A percentile compares a stretch with the other conserved stretches of the same genome.
Evolutionary conservation across 2,888 invertebrate genomes (phyloP).

Genomic region (Tuta absoluta): DNA sequence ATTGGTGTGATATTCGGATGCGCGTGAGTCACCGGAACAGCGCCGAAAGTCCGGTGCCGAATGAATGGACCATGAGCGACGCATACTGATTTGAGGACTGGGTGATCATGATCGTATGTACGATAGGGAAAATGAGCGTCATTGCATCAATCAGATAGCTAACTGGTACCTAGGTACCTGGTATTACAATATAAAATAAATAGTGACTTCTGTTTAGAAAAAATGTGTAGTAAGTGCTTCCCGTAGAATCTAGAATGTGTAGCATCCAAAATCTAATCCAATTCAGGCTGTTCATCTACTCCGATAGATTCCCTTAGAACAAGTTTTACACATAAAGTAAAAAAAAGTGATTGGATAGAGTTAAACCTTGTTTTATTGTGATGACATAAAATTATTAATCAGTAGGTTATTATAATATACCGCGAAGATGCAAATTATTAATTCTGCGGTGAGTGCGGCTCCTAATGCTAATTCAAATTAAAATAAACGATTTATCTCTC

Average conservation of each 20-base stretch:
- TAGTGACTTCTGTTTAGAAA: too few species aligned
- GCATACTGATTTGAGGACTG: constrained; percentile 50
- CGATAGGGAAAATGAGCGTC: constrained; percentile 16
- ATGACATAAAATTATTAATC: background rate
- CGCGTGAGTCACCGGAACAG: constrained; percentile 70
- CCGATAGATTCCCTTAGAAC: too few species aligned
- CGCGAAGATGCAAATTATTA: too few species aligned
- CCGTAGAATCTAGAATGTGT: background rate
- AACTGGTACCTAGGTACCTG: too few species aligned
- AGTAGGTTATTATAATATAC: too few species aligned
- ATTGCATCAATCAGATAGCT: background rate
- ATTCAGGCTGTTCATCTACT: too few species aligned
- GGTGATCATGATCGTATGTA: background rate
- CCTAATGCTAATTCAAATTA: background rate
- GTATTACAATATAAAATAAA: too few species aligned
- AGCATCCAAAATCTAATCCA: too few species aligned
- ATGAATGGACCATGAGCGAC: constrained; percentile 46
- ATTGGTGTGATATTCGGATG: constrained; percentile 47
- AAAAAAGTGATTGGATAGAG: too few species aligned
- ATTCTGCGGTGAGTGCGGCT: too few species aligned
- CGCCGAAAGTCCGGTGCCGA: constrained; percentile 58
- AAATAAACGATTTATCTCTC: background rate
- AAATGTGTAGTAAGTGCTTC: background rate
- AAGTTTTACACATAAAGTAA: too few species aligned
- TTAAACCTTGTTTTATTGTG: background rate